Evolutionary conservation across 2,888 invertebrate genomes (phyloP), one percentile per base, ranked within the genome.

Genomic region (Psylliodes chrysocephalus): DNA sequence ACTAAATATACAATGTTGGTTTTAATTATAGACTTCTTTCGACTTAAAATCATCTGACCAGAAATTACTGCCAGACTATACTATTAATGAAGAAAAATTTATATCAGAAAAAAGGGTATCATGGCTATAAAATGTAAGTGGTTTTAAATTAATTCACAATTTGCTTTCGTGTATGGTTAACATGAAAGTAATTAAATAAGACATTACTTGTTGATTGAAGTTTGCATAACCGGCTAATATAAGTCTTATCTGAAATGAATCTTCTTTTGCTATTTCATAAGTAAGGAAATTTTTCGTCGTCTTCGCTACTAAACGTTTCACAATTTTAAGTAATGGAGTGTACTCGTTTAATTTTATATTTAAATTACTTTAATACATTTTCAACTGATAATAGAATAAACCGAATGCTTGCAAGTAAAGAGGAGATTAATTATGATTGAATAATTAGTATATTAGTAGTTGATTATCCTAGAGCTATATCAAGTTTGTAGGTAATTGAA

Each of bases 121-220:
- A 38, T 10, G 38, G 49, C 25, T 22, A 44, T 61, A 55, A 54
- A 55, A 61, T 47, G 38, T 49, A 52, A 61, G 54, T 46, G 54
- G 61, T 61, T 61, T 54, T 40, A 55, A 61, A 61, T 61, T 55
- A 54, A 61, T 61, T 55, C 55, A 49, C 28, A 44, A 44, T 49
- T 25, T 40, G 19, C 46, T 57, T 57, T 46, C 47, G 56, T 17
- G 56, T 35, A 57, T 22, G 38, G 3, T 47, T 18, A 35, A 49
- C 38, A 57, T 44, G 18, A 47, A 47, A 38, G 57, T 38, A 12
- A 57, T 47, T 57, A 57, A 57, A 30, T 12, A 17, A 47, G 47
- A 49, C 18, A 25, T 49, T 17, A 49, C 8, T 49, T 17, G 49
- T 49, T 49, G 28, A 54, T 54, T 42, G 40, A 42, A 25, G 42